Percentiles rank a stretch among this genome's conserved stretches.
Conservation (phyloP, 2,888 invertebrate species). For the Yponomeuta malinellus region DNA sequence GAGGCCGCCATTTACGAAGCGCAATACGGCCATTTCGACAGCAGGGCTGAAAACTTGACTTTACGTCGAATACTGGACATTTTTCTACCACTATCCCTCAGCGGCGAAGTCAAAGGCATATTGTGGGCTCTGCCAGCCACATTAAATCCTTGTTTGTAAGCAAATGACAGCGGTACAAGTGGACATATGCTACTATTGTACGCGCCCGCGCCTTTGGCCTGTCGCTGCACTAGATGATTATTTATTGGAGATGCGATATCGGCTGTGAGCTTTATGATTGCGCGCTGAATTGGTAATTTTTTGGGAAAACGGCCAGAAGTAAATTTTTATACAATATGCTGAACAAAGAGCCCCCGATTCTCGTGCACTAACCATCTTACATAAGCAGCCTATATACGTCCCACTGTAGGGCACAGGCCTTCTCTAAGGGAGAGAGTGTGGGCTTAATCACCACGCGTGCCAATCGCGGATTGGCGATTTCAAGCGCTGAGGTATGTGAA, state of each 20-base stretch:
- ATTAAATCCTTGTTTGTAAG: conserved; percentile 17
- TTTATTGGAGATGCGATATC: conserved; percentile 3
- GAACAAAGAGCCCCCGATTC: too few species aligned
- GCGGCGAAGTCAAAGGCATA: conserved; percentile 17
- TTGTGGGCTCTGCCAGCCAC: conserved; percentile 13
- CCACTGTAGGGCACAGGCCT: too few species aligned
- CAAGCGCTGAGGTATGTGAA: too few species aligned
- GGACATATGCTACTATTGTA: conserved; percentile 13
- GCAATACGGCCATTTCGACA: too few species aligned
- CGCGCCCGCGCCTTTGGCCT: neutral
- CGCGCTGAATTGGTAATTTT: neutral
- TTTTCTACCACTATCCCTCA: conserved; percentile 2
- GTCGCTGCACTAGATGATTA: neutral
- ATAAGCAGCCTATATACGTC: too few species aligned
- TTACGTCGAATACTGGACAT: neutral
- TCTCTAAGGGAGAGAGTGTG: too few species aligned
- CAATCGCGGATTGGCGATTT: too few species aligned
- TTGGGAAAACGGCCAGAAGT: neutral
- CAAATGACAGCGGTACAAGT: conserved; percentile 12
- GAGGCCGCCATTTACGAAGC: too few species aligned
- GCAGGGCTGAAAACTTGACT: neutral
- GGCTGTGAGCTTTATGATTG: neutral
- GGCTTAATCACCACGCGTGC: too few species aligned
- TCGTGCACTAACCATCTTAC: too few species aligned
- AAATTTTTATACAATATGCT: too few species aligned